Evolutionary conservation across 2,113 vertebrate species (phyloP), one percentile per base, ranked within the genome.

Genomic region (Archilochus colubris): DNA sequence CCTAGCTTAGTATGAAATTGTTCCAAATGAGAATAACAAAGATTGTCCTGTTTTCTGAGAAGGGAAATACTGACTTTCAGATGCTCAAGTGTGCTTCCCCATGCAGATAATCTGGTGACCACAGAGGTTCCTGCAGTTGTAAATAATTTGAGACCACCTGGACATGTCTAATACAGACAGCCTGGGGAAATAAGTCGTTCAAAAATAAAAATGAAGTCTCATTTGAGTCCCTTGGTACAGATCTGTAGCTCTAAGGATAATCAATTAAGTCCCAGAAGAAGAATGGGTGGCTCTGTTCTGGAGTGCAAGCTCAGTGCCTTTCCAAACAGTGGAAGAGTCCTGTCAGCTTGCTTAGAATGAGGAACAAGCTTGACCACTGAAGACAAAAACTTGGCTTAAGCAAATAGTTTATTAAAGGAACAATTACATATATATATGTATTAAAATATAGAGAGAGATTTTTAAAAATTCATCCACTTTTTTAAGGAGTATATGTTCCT

Each of bases 91-190:
- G 66, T 91, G 88, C 57, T 90, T 96, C 77, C 77, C 73, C 80
- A 84, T 90, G 80, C 69, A 97, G 93, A 94, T 95, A 96, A 97
- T 95, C 80, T 80, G 78, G 66, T 94, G 76, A 90, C 92, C 86
- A 87, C 88, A 91, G 85, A 93, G 82, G 44, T 90, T 94, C 69
- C 88, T 93, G 88, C 73, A 88, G 90, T 93, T 95, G 88, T 90
- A 96, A 95, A 95, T 93, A 93, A 95, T 86, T 88, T 93, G 88
- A 82, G 92, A 93, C 94, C 96, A 96, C 95, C 91, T 96, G 93
- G 91, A 91, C 36, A 72, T 84, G 88, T 84, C 85, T 95, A 90
- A 84, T 68, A 81, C 24, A 88, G 88, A 90, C 81, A 88, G 93
- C 79, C 91, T 2, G n/a, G 30, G 85, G 91, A 97, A 95, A 94